phyloP scores from a whole-genome alignment of 2,113 vertebrate genomes.

The Lepisosteus osseus region DNA sequence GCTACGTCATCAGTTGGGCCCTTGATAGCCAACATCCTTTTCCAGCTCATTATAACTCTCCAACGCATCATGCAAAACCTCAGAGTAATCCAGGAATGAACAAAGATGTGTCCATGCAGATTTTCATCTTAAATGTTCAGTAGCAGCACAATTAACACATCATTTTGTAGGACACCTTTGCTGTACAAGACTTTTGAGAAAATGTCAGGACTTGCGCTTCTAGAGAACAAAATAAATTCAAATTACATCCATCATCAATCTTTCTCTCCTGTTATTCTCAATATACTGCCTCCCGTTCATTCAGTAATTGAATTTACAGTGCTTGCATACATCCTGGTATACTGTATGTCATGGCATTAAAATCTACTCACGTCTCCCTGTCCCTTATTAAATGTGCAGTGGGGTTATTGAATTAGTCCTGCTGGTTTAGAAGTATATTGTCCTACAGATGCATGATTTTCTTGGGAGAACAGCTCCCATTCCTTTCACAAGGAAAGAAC shows the following conservation, averaged over 20 bases:
- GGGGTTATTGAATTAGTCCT: slow-evolving; percentile 30
- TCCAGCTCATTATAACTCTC: no score
- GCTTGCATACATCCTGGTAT: neutral
- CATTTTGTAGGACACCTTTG: no score
- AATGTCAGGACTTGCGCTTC: no score
- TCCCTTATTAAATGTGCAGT: slow-evolving; percentile 31
- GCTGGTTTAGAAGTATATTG: slow-evolving; percentile 25
- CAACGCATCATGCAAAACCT: no score
- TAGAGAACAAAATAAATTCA: no score
- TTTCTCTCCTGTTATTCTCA: slow-evolving; percentile 8
- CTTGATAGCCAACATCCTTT: no score
- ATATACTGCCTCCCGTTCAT: neutral
- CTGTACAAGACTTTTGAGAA: no score
- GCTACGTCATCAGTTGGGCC: no score
- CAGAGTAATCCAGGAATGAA: no score
- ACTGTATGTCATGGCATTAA: slow-evolving; percentile 16
- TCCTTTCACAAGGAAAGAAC: neutral
- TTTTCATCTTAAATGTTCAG: no score
- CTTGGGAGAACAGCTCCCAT: slow-evolving; percentile 19
- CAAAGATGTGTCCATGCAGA: no score
- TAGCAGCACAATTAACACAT: no score
- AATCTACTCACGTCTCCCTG: slow-evolving; percentile 25
- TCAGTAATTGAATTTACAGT: slow-evolving; percentile 22
- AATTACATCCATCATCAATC: neutral
- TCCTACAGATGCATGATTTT: slow-evolving; percentile 23